These are phyloP conservation scores for Margaritifera margaritifera DNA, from an alignment of 2,888 invertebrate species.

Conservation along the genomic window DNA sequence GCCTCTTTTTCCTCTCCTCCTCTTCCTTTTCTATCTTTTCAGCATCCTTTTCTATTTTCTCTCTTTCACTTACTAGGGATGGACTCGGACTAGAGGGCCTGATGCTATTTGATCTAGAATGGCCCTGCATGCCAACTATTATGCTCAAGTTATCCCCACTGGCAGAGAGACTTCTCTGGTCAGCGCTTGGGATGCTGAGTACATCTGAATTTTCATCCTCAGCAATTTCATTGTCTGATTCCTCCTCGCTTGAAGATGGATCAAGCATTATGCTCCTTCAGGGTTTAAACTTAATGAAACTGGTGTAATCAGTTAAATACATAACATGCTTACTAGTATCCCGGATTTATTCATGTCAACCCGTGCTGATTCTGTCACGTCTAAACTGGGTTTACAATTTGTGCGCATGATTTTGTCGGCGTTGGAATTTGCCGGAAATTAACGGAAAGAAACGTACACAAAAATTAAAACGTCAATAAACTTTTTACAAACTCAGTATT, in stretches of 20 bases:
- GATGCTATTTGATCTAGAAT: slow-evolving; percentile 77
- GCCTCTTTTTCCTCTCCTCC: slow-evolving; percentile 93
- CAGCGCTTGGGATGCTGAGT: slow-evolving; percentile 68
- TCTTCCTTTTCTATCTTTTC: slow-evolving; percentile 96
- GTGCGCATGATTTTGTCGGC: no score
- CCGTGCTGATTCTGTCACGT: no score
- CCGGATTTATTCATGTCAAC: no score
- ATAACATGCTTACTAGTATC: no score
- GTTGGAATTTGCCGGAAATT: no score
- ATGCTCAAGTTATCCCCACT: slow-evolving; percentile 71
- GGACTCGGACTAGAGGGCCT: slow-evolving; percentile 92
- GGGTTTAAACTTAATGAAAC: no score
- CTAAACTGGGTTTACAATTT: no score
- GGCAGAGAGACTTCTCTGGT: slow-evolving; percentile 71
- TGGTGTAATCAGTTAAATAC: no score
- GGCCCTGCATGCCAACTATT: slow-evolving; percentile 50
- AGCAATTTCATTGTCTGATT: slow-evolving; percentile 87
- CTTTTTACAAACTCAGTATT: no score
- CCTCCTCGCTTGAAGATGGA: slow-evolving; percentile 96
- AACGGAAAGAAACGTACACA: no score
- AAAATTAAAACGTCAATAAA: no score
- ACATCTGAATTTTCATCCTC: slow-evolving; percentile 76
- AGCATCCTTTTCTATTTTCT: slow-evolving; percentile 72
- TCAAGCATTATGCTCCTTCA: slow-evolving; percentile 83
- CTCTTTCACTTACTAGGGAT: slow-evolving; percentile 90